Percentiles rank a stretch among this genome's conserved stretches.
phyloP scores from a whole-genome alignment of 1,140 invertebrate genomes.

The Asbolus verrucosus region DNA sequence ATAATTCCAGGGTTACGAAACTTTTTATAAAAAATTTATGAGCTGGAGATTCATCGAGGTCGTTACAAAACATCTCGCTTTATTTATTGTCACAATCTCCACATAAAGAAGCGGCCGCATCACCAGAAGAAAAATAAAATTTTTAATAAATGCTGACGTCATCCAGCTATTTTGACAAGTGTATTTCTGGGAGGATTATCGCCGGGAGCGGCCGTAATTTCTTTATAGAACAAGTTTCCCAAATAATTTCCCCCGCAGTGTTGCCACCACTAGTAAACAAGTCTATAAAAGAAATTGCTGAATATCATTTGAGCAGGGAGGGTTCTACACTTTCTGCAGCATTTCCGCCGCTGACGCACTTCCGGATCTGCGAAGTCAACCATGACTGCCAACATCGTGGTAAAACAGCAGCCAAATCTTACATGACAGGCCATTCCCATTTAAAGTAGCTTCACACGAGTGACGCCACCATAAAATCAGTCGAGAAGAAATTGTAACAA shows the following conservation, averaged over 20 bases:
- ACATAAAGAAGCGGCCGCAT: too few relatives aligned
- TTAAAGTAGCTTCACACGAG: conserved; percentile 12
- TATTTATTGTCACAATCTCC: not conserved
- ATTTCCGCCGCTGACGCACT: conserved; percentile 43
- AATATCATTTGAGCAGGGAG: conserved; percentile 15
- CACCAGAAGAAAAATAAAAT: not conserved
- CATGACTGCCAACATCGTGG: conserved; percentile 23
- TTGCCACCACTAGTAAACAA: conserved; percentile 35
- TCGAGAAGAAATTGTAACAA: conserved; percentile 3
- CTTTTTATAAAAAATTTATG: conserved; percentile 38
- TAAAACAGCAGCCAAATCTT: conserved; percentile 26
- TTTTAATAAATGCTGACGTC: too few relatives aligned
- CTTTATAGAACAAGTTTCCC: conserved; percentile 15
- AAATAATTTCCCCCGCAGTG: conserved; percentile 4
- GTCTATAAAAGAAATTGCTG: conserved; percentile 41
- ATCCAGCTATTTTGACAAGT: too few relatives aligned
- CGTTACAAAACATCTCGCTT: conserved; percentile 12
- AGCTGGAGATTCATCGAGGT: conserved; percentile 4
- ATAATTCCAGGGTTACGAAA: conserved; percentile 32
- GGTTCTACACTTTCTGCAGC: conserved; percentile 27
- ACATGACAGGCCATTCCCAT: conserved; percentile 2
- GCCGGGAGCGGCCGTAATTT: not conserved
- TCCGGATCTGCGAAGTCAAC: conserved; percentile 18
- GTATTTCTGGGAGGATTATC: not conserved
- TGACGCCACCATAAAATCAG: conserved; percentile 26